phyloP scores from a whole-genome alignment of 35 echinoderm and acorn worm species.

The Ophioderma brevispina region DNA sequence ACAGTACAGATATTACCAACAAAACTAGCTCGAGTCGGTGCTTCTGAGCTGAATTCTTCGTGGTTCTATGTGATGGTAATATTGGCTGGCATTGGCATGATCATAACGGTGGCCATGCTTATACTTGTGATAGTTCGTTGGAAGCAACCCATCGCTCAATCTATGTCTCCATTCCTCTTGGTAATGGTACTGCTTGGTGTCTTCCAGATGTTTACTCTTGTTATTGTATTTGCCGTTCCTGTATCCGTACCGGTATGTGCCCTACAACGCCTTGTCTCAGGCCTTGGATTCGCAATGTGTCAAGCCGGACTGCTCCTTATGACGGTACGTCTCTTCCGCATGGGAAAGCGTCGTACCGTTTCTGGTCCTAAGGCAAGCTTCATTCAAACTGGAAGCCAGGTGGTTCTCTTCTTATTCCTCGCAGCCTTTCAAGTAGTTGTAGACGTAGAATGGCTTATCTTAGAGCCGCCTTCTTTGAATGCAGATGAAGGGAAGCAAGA shows the following conservation, averaged over 20 bases:
- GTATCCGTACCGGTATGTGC: neutral
- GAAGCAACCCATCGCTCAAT: neutral
- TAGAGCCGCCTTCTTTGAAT: conserved; percentile 8
- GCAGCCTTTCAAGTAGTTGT: conserved; percentile 17
- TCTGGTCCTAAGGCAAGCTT: conserved; percentile 3
- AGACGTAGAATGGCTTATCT: conserved; percentile 37
- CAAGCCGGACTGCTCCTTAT: conserved; percentile 36
- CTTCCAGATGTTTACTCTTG: conserved; percentile 31
- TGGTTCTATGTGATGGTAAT: conserved; percentile 32
- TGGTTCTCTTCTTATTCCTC: conserved; percentile 11
- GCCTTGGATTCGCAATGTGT: conserved; percentile 31
- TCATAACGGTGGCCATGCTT: conserved; percentile 15
- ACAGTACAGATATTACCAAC: neutral
- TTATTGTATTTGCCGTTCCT: conserved; percentile 27
- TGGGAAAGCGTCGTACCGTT: conserved; percentile 12
- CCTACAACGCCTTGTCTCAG: conserved; percentile 34
- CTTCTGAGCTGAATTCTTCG: neutral
- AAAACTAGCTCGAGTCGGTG: neutral
- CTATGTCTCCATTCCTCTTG: conserved; percentile 45
- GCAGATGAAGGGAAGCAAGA: neutral
- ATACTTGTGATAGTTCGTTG: conserved; percentile 2
- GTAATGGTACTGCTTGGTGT: conserved; percentile 50
- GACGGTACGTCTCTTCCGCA: conserved; percentile 9
- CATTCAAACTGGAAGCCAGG: conserved; percentile 33
- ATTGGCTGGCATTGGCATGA: conserved; percentile 21